Evolutionary conservation across 2,113 vertebrate species (phyloP), one percentile per base, ranked within the genome.

Genomic region (Oreochromis niloticus): DNA sequence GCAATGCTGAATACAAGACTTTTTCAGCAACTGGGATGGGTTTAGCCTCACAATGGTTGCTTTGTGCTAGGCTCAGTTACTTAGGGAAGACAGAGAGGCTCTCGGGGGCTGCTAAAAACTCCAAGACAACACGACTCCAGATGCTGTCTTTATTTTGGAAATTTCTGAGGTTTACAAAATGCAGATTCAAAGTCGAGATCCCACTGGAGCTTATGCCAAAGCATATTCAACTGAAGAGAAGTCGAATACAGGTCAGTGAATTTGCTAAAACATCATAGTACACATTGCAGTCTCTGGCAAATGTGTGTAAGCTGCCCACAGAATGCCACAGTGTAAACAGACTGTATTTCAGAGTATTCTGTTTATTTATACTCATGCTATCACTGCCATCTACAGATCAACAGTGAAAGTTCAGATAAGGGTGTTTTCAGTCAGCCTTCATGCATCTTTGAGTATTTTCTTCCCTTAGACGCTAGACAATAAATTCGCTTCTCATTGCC

Each of bases 381-480:
- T 96, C 95, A 96, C 96, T 96, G 96, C 96, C 96, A 96, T 96
- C 96, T 97, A 96, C 96, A 96, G 96, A 95, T 94, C 92, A 93
- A 79, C 66, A 61, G 55, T 50, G 92, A 95, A 96, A 97, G 91
- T 96, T 95, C 94, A 93, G 85, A 92, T 75, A 43, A 43, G 63
- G 52, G 6, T n/a, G 32, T 59, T 78, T 36, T 88, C 83, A 50
- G 48, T 57, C 59, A 79, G 89, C 36, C 30, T 19, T 41, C 34
- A 5, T 57, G 68, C 52, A 19, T 57, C 66, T 82, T 11, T 8
- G 13, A 80, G 34, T 52, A 71, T 84, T 48, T 87, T 63, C 82
- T 81, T 78, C n/a, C 78, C 14, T 78, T 11, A 17, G 78, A 87
- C 19, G 17, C 36, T 39, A 83, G 27, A 73, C 27, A 85, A 9